Base-by-base conservation (phyloP, 1,140 invertebrate genomes). In the Phenacoccus solenopsis region DNA sequence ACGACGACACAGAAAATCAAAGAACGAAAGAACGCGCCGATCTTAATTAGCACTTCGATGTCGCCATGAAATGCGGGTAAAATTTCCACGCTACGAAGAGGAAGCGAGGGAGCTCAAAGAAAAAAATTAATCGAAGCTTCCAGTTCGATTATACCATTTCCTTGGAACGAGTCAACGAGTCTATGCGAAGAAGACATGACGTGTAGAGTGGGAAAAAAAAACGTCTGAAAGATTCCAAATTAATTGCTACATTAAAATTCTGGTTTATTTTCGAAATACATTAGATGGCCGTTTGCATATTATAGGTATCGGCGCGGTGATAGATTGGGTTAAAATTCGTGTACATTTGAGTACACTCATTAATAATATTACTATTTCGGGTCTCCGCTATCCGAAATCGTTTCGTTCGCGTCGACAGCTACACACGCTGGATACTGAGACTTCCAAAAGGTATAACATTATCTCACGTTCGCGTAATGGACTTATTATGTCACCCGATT, bases 401-500 rank as follows among this genome's bases (percentile, higher is more conserved):
- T 59, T 20, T 59, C 21, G n/a, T 10, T 9, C 9, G 9, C 9
- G 32, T 38, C 32, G n/a, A n/a, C n/a, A n/a, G n/a, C n/a, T n/a
- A n/a, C n/a, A 32, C 30, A 32, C 30, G 13, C 30, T 13, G 21
- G 56, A 59, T 16, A 7, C 16, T 4, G 22, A 64, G 59, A 64
- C 22, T 49, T 49, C 38, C 38, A n/a, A 64, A 64, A 64, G 10
- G 59, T 64, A 49, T 64, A 4, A 64, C 3, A 64, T 64, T 64
- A 64, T 64, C 25, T 25, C 59, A 64, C 59, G 59, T 64, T 64
- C 25, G 59, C 59, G 59, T 64, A 64, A 64, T 64, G 59, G 59
- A 64, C 59, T 64, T 64, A 64, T 64, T 64, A 64, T 64, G 59
- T 64, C 59, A 64, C 25, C 25, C 59, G 22, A 64, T 64, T 64